Base-by-base conservation (phyloP, 2,113 vertebrate species). In the Pseudolaguvia tuberculata region DNA sequence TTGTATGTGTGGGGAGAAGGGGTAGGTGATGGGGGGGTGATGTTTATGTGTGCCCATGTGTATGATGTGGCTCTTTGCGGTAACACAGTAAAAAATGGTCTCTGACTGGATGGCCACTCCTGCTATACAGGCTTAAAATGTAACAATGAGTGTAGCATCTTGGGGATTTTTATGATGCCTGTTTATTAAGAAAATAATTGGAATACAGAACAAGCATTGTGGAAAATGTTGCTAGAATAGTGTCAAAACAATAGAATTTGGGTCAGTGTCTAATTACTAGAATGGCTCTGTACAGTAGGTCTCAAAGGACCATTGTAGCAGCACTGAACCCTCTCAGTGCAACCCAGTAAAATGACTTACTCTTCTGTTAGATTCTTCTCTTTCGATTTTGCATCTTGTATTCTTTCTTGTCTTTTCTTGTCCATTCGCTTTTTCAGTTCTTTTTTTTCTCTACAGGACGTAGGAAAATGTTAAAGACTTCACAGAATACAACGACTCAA, bases 381-480 rank as follows among this genome's bases (percentile, higher is more conserved):
- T 88, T 95, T 97, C 4, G 94, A 94, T 83, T 97, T 97, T 6
- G 94, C 94, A 80, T 97, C 96, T 1, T 92, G 96, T 78, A 98
- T 95, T 88, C 95, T 98, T 84, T 98, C 95, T 82, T 99, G 96
- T 27, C 97, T 90, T 81, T 95, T 97, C 83, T 95, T 97, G 84
- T 99, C 95, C 97, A 99, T 98, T 86, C 93, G 97, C 86, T 98
- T 99, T 87, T 99, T 99, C 27, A 99, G 78, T 35, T 99, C 96
- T 76, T 97, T 98, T 88, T 96, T 98, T 85, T 99, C 97, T 85
- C 97, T 99, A 3, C 14, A 79, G 50, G 55, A 73, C 73, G 10
- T 9, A 39, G 5, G 48, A 66, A 75, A 25, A 11, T 50, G 42
- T 21, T 50, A 20, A 2, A 25, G n/a, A 25, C 4, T 15, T 66